These are phyloP conservation scores for Palythoa caribaeorum DNA, from an alignment of 92 coral and sea anemone species.

Conservation along the genomic window DNA sequence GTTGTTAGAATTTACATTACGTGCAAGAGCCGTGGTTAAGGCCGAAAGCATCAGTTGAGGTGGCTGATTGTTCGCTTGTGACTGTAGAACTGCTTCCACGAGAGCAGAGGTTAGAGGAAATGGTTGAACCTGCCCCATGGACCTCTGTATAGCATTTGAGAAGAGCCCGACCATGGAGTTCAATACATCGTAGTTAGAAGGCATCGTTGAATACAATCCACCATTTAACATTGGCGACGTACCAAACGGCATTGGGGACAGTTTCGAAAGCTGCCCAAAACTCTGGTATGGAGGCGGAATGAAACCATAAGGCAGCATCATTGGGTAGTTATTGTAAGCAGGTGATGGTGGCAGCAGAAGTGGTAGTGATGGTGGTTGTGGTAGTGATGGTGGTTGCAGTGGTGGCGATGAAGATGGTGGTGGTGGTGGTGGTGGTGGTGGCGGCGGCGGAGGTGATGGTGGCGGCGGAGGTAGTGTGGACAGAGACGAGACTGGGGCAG, in stretches of 20 bases:
- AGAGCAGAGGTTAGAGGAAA: conserved; percentile 30
- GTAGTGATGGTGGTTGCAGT: neutral
- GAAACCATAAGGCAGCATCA: conserved; percentile 17
- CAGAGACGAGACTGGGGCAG: neutral
- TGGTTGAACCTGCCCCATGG: conserved; percentile 27
- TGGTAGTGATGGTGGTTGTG: neutral
- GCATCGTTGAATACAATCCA: conserved; percentile 23
- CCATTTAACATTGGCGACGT: conserved; percentile 9
- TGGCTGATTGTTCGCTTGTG: conserved; percentile 19
- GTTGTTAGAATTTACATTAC: conserved; percentile 24
- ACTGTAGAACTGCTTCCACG: conserved; percentile 31
- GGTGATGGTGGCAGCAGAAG: neutral
- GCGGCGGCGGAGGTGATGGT: neutral
- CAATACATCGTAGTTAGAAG: conserved; percentile 12
- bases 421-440: neutral
- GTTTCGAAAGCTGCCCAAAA: neutral
- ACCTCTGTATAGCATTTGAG: conserved; percentile 31
- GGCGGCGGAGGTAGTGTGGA: neutral
- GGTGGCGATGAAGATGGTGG: neutral
- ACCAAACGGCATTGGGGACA: conserved; percentile 29
- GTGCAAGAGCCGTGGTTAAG: conserved; percentile 34
- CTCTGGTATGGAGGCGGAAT: neutral
- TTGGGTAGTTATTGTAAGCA: neutral
- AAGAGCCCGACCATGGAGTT: conserved; percentile 29
- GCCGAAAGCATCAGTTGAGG: conserved; percentile 41